phyloP scores from a whole-genome alignment of 2,113 vertebrate species.

The Trochalopteron elliotii region DNA sequence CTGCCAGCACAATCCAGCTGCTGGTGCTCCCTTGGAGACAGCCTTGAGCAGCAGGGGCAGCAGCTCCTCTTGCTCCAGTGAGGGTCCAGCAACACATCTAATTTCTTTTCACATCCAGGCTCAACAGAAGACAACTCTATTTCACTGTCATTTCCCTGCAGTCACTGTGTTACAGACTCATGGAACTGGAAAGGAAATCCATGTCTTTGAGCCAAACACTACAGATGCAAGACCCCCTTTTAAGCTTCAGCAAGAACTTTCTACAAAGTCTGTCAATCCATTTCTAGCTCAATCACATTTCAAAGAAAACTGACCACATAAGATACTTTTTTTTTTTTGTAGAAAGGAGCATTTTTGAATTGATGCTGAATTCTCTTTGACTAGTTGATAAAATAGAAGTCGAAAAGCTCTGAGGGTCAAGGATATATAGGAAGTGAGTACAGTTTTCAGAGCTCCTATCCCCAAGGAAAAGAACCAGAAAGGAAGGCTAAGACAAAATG shows the following conservation, averaged over 20 bases:
- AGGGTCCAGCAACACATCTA: background rate
- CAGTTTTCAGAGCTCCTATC: background rate
- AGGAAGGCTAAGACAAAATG: slow-evolving; percentile 12
- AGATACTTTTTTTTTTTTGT: background rate
- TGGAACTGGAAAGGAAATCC: background rate
- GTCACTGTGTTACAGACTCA: background rate
- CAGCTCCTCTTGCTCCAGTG: background rate
- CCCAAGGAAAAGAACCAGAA: background rate
- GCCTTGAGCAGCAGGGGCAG: background rate
- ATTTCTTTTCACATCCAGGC: background rate
- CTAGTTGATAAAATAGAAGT: background rate
- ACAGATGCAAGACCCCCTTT: background rate
- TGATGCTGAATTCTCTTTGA: background rate
- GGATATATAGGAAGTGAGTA: background rate
- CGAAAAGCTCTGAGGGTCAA: background rate
- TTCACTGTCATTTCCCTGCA: background rate
- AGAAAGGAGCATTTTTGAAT: background rate
- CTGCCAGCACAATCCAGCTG: background rate
- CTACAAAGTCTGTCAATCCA: background rate
- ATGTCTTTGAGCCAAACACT: background rate
- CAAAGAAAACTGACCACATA: background rate
- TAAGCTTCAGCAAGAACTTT: background rate
- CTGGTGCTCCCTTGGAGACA: background rate
- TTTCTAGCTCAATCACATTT: background rate
- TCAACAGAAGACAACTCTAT: background rate